Conservation (phyloP, 2,888 invertebrate genomes). For the Synergus japonicus region DNA sequence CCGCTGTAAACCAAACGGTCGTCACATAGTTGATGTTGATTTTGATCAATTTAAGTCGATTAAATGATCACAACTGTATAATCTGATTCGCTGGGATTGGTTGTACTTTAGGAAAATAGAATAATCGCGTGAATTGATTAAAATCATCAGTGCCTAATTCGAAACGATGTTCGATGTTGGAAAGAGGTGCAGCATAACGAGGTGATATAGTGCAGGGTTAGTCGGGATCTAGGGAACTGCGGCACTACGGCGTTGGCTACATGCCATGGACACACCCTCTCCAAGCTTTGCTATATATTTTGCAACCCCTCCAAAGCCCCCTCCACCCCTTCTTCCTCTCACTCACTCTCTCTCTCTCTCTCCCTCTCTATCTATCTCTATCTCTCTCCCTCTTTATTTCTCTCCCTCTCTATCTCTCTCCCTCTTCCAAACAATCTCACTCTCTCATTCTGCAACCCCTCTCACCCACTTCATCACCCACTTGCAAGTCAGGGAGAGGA, state of each 20-base stretch:
- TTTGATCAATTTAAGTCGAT: slow-evolving; percentile 13
- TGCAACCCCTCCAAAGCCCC: slow-evolving; percentile 45
- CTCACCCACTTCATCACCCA: slow-evolving; percentile 44
- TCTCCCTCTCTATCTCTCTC: no score
- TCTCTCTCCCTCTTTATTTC: no score
- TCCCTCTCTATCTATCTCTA: not conserved
- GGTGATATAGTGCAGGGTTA: slow-evolving; percentile 53
- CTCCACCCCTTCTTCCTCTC: not conserved
- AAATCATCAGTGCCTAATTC: slow-evolving; percentile 32
- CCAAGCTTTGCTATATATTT: slow-evolving; percentile 52
- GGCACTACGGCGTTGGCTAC: slow-evolving; percentile 71
- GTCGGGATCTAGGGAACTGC: slow-evolving; percentile 65
- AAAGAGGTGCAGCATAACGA: slow-evolving; percentile 59
- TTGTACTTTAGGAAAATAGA: slow-evolving; percentile 2
- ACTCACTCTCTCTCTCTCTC: slow-evolving; percentile 27
- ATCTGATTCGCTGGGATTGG: not conserved
- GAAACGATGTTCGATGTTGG: slow-evolving; percentile 51
- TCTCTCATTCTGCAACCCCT: slow-evolving; percentile 54
- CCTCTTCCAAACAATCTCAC: slow-evolving; percentile 47
- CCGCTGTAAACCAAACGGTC: not conserved
- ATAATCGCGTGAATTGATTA: slow-evolving; percentile 8
- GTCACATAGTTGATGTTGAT: not conserved
- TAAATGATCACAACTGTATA: not conserved
- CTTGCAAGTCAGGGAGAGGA: slow-evolving; percentile 21
- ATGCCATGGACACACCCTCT: slow-evolving; percentile 66